Evolutionary conservation across 2,113 vertebrate genomes (phyloP).

Genomic region (Dicentrarchus labrax): DNA sequence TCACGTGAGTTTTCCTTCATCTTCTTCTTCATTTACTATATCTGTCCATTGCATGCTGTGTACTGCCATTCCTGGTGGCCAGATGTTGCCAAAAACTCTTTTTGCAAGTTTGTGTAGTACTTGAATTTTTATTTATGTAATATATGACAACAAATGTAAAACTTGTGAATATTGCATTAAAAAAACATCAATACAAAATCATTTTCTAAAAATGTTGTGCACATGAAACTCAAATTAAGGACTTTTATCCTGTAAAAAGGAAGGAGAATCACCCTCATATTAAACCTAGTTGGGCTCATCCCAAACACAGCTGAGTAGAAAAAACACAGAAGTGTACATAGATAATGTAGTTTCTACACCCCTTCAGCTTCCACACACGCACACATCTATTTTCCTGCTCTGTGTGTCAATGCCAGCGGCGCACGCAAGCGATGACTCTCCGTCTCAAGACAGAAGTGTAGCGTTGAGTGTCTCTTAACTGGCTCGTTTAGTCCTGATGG

Average conservation of each 20-base stretch:
- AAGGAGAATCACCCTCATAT: not conserved
- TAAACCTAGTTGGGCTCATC: too few relatives aligned
- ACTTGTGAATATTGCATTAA: not conserved
- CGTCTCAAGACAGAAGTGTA: constrained; percentile 65
- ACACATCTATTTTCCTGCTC: constrained; percentile 40
- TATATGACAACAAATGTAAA: not conserved
- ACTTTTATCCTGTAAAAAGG: constrained; percentile 7
- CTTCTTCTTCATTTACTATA: constrained; percentile 18
- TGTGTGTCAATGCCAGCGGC: constrained; percentile 50
- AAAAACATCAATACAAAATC: not conserved
- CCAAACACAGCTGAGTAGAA: not conserved
- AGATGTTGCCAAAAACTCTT: constrained; percentile 25
- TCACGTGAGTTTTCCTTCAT: not conserved
- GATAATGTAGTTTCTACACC: constrained; percentile 53
- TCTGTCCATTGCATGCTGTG: not conserved
- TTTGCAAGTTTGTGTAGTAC: not conserved
- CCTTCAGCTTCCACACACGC: constrained; percentile 43
- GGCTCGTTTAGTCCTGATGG: constrained; percentile 99
- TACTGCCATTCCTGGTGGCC: constrained; percentile 10
- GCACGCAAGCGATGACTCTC: constrained; percentile 31
- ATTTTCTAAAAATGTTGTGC: not conserved
- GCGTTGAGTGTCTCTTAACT: constrained; percentile 88
- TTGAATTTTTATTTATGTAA: not conserved
- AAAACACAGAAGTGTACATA: constrained; percentile 1
- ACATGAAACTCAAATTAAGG: too few relatives aligned